These are phyloP conservation scores for Leucoma salicis DNA, from an alignment of 2,888 invertebrate species.

Conservation along the genomic window DNA sequence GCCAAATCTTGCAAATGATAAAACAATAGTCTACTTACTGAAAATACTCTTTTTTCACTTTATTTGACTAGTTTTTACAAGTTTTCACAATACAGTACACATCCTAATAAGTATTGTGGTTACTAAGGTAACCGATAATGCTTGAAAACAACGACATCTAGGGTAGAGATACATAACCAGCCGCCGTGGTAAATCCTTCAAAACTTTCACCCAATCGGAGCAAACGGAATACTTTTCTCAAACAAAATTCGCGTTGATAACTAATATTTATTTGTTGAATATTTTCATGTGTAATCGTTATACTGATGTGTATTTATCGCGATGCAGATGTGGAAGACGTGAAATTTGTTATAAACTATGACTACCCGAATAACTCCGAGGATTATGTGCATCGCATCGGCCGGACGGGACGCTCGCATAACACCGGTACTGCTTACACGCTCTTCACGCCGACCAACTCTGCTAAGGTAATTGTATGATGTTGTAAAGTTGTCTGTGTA, in stretches of 20 bases:
- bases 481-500: too few relatives aligned
- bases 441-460: constrained; percentile 96
- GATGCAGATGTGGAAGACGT: constrained; percentile 97
- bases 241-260: neutral
- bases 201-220: too few relatives aligned
- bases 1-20: too few relatives aligned
- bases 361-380: constrained; percentile 98
- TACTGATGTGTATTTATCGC: constrained; percentile 18
- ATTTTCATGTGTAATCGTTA: neutral
- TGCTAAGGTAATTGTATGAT: constrained; percentile 86
- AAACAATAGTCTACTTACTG: too few relatives aligned
- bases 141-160: too few relatives aligned
- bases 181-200: too few relatives aligned
- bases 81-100: too few relatives aligned
- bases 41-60: too few relatives aligned
- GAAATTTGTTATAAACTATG: constrained; percentile 99
- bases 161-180: too few relatives aligned
- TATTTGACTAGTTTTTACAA: too few relatives aligned
- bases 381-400: constrained; percentile 99
- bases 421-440: constrained; percentile 97
- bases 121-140: too few relatives aligned
- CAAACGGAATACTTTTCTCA: constrained; percentile 4
- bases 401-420: constrained; percentile 95
- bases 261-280: neutral
- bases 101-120: too few relatives aligned